These are phyloP conservation scores for Eretmochelys imbricata DNA, from an alignment of 2,113 vertebrate genomes.

Conservation along the genomic window DNA sequence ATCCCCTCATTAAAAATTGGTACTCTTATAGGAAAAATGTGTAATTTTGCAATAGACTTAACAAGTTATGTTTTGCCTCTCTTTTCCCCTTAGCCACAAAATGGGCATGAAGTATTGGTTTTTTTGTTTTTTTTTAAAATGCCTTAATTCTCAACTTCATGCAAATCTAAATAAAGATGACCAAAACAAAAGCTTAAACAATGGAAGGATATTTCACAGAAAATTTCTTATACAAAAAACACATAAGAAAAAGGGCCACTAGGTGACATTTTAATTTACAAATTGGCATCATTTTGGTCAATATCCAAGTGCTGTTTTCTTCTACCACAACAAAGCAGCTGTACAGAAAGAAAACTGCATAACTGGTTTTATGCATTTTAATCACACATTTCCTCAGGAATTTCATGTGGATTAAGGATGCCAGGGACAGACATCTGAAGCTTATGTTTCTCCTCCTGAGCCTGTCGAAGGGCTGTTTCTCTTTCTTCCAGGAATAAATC, in stretches of 20 bases:
- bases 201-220: conserved; percentile 92
- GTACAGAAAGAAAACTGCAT: conserved; percentile 79
- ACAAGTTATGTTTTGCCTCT: conserved; percentile 82
- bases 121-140: conserved; percentile 81
- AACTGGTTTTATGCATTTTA: conserved; percentile 82
- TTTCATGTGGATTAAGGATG: conserved; percentile 97
- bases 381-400: conserved; percentile 98
- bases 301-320: conserved; percentile 88
- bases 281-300: conserved; percentile 97
- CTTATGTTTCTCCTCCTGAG: conserved; percentile 98
- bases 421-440: conserved; percentile 97
- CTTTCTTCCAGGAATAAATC: conserved; percentile 97
- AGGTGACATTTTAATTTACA: conserved; percentile 96
- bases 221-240: conserved; percentile 95
- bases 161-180: conserved; percentile 88
- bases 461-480: conserved; percentile 92
- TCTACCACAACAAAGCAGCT: conserved; percentile 79
- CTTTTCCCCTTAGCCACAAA: conserved; percentile 84
- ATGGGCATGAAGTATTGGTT: conserved; percentile 82
- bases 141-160: conserved; percentile 89
- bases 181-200: conserved; percentile 89
- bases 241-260: conserved; percentile 96
- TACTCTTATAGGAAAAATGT: conserved; percentile 81
- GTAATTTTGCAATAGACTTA: conserved; percentile 84
- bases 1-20: conserved; percentile 80